phyloP scores from a whole-genome alignment of 2,113 vertebrate genomes.

The Micronycteris hirsuta region DNA sequence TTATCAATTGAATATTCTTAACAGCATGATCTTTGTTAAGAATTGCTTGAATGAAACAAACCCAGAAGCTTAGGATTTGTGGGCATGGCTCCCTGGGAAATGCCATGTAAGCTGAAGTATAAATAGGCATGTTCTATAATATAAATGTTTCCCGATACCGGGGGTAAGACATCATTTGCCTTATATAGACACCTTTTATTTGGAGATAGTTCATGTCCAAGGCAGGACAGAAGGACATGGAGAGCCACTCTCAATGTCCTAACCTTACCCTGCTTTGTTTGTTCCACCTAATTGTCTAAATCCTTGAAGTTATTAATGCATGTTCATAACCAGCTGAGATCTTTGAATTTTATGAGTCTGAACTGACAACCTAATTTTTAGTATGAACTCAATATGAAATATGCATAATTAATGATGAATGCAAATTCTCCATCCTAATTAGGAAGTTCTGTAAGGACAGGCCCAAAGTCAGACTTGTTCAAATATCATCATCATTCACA shows the following conservation, averaged over 20 bases:
- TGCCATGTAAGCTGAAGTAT: background rate
- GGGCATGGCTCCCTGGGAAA: background rate
- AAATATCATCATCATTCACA: background rate
- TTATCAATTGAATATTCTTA: background rate
- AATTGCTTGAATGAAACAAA: background rate
- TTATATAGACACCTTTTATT: background rate
- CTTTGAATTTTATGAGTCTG: background rate
- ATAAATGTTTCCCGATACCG: background rate
- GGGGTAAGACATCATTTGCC: background rate
- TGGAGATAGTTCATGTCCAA: background rate
- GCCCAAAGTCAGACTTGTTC: background rate
- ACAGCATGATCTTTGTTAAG: background rate
- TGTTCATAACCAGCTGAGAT: background rate
- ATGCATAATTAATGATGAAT: background rate
- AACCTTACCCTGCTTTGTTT: background rate
- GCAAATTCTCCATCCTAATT: background rate
- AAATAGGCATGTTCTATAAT: background rate
- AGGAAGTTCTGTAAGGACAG: background rate
- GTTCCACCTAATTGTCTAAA: background rate
- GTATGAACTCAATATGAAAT: background rate
- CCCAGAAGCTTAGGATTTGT: background rate
- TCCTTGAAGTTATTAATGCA: background rate
- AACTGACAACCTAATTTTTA: background rate
- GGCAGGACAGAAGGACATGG: background rate
- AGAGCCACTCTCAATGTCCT: background rate